A percentile compares a stretch with the other conserved stretches of the same genome.
These are phyloP conservation scores for Megalops cyprinoides DNA, from an alignment of 2,797 vertebrate species.

Conservation along the genomic window DNA sequence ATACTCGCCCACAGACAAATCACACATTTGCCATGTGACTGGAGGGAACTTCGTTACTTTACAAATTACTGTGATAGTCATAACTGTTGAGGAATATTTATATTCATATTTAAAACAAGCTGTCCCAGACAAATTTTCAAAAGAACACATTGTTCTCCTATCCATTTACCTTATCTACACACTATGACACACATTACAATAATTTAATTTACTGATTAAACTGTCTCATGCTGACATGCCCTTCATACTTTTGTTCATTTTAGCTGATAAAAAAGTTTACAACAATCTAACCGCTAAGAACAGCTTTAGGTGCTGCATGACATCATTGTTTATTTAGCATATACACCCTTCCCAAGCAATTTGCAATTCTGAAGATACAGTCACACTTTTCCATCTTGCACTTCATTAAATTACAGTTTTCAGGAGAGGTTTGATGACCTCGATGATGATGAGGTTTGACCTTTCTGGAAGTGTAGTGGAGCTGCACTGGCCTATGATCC, in stretches of 20 bases:
- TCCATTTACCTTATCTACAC: background rate
- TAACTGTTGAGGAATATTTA: background rate
- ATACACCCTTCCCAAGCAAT: too few relatives aligned
- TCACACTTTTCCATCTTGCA: too few relatives aligned
- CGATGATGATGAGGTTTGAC: too few relatives aligned
- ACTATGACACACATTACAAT: background rate
- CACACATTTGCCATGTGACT: slow-evolving; percentile 41
- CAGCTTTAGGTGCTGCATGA: too few relatives aligned
- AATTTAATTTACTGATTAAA: background rate
- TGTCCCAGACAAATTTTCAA: too few relatives aligned
- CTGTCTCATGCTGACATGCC: too few relatives aligned
- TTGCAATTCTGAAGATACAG: too few relatives aligned
- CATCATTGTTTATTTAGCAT: background rate
- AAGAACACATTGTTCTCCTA: too few relatives aligned
- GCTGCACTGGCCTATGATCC: background rate
- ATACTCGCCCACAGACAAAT: slow-evolving; percentile 26
- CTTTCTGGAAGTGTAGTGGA: background rate
- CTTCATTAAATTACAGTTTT: background rate
- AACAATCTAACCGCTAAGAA: too few relatives aligned
- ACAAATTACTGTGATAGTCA: slow-evolving; percentile 27
- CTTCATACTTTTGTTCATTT: too few relatives aligned
- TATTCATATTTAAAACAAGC: background rate
- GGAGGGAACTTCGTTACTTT: slow-evolving; percentile 33
- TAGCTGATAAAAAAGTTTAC: too few relatives aligned
- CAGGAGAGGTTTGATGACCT: background rate